Conservation (phyloP, 1,140 invertebrate species). For the Hormaphis cornu region DNA sequence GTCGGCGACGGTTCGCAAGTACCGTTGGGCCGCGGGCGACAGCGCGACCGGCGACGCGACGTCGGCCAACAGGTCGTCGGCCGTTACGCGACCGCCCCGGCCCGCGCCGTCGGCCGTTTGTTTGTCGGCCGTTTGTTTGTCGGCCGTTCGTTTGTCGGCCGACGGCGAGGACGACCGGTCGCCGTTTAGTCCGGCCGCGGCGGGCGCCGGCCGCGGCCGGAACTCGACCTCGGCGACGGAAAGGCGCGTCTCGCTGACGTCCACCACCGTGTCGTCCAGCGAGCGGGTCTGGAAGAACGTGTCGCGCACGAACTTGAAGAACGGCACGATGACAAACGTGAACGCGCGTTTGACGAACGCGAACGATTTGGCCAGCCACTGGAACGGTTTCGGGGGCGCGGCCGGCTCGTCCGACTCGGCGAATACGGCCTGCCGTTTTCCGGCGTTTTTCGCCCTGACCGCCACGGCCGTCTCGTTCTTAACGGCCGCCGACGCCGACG, state of each 20-base stretch:
- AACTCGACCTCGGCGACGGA: constrained; percentile 2
- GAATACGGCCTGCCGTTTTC: constrained; percentile 7
- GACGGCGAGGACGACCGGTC: too few relatives aligned
- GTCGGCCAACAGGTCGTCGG: background rate
- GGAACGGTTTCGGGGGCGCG: background rate
- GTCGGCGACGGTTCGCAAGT: constrained; percentile 4
- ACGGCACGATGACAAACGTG: constrained; percentile 27
- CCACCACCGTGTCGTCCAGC: constrained; percentile 20
- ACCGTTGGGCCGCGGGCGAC: background rate
- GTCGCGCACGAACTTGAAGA: constrained; percentile 20
- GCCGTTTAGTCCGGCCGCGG: background rate
- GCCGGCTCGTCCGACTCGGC: background rate
- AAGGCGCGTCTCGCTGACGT: constrained; percentile 24
- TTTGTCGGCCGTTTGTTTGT: background rate
- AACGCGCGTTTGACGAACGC: constrained; percentile 17
- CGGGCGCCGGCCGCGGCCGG: background rate
- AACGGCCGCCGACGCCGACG: background rate
- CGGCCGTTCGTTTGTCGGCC: background rate
- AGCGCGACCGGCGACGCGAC: background rate
- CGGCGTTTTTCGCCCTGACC: background rate
- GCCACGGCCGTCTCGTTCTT: background rate
- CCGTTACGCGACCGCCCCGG: background rate
- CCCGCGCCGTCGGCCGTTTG: background rate
- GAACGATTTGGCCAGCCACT: constrained; percentile 1
- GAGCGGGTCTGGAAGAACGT: constrained; percentile 21